Evolutionary conservation across 2,113 vertebrate genomes (phyloP), one percentile per base, ranked within the genome.

Genomic region (Apteryx owenii): DNA sequence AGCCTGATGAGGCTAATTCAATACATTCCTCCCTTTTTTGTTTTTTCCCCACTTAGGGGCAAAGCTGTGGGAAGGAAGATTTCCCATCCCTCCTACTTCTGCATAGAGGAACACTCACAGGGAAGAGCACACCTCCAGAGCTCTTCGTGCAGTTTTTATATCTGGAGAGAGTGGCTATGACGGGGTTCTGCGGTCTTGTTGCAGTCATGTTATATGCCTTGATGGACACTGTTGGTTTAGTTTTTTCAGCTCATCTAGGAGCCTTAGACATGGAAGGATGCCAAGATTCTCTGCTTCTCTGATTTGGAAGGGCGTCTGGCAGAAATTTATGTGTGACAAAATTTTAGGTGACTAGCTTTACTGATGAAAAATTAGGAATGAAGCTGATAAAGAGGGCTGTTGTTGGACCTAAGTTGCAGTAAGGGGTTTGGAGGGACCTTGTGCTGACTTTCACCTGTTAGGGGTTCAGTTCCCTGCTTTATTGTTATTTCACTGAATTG

Each of bases 361-460:
- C 20, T 73, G 16, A 48, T 71, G 7, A 16, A 62, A 73, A 48
- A 56, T 1, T 10, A 50, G 36, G 66, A 94, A 42, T 44, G 2
- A 80, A 83, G 12, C n/a, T 65, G 38, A 46, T 83, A 29, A 80
- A 80, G 48, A 21, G 5, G 22, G 7, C 17, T 75, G 4, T 4
- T 71, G 3, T 36, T 70, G 5, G 14, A 20, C 18, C 10, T 50
- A 29, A 26, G 20, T 36, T 89, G 10, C 0, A 5, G 15, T 61
- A 77, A 70, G 6, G 8, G 10, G 38, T 51, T 69, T 88, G 44
- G 3, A 0, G 56, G 56, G 40, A 50, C 16, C 8, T 68, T 68
- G 0, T 1, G 10, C 0, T 0, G 33, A n/a, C 25, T 78, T 71
- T 56, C 10, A 14, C 22, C 17, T 72, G 9, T 62, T 72, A 23